Evolutionary conservation across 2,113 vertebrate species (phyloP).

Genomic region (Isichthys henryi): DNA sequence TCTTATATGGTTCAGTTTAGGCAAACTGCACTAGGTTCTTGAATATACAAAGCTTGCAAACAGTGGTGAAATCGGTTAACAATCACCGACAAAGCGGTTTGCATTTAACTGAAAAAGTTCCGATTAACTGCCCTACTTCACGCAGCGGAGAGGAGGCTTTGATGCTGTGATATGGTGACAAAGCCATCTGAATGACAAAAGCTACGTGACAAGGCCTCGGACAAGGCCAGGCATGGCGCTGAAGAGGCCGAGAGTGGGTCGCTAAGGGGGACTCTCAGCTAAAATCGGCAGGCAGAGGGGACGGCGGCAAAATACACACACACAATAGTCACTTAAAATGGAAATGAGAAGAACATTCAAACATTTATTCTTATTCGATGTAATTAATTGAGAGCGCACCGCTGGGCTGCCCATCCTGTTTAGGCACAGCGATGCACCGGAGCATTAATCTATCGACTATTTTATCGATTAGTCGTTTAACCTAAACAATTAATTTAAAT

Average conservation of each 20-base stretch:
- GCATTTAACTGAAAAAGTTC: not conserved
- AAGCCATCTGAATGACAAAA: not conserved
- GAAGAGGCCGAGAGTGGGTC: not conserved
- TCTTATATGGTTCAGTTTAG: not conserved
- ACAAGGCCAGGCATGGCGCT: not conserved
- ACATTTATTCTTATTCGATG: conserved; percentile 28
- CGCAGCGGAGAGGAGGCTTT: not conserved
- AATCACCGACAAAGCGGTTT: not conserved
- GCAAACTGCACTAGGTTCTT: not conserved
- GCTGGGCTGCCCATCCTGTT: not conserved
- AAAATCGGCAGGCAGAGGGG: not conserved
- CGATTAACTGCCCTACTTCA: not conserved
- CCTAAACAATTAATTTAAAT: not conserved
- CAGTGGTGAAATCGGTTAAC: not conserved
- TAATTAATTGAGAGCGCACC: conserved; percentile 23
- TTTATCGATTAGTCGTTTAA: not conserved
- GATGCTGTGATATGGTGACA: not conserved
- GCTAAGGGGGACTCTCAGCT: not conserved
- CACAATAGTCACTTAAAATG: conserved; percentile 30
- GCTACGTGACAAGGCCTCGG: not conserved
- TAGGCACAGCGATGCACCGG: not conserved
- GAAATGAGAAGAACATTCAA: conserved; percentile 33
- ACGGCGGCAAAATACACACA: conserved; percentile 18
- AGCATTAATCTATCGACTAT: not conserved
- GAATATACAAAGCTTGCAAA: not conserved